Evolutionary conservation across 2,888 invertebrate genomes (phyloP).

Genomic region (Meta bourneti): DNA sequence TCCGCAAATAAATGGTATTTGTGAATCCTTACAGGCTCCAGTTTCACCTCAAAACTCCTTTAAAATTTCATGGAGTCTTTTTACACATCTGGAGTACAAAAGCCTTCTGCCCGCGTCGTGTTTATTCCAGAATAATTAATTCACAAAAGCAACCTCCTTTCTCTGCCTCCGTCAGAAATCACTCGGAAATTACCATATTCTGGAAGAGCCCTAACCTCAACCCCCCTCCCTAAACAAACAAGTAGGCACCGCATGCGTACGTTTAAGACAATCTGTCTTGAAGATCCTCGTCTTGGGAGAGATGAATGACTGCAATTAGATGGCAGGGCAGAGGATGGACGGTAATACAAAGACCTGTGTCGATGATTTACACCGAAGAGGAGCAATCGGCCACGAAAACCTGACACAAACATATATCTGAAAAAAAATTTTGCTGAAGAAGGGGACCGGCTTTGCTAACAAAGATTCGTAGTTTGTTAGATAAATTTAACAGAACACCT

Average conservation of each 20-base stretch:
- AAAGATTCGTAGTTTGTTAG: background rate
- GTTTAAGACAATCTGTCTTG: background rate
- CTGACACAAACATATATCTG: background rate
- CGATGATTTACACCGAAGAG: background rate
- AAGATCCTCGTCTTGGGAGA: background rate
- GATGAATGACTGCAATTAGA: slow-evolving; percentile 8
- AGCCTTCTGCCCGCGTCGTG: background rate
- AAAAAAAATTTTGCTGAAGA: background rate
- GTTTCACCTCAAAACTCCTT: slow-evolving; percentile 38
- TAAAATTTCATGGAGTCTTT: slow-evolving; percentile 1
- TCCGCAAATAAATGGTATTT: background rate
- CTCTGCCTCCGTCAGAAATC: background rate
- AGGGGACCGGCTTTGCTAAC: background rate
- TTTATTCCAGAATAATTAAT: slow-evolving; percentile 65
- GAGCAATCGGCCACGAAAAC: background rate
- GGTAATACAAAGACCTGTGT: background rate
- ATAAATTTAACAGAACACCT: too few species aligned
- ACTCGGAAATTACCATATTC: slow-evolving; percentile 56
- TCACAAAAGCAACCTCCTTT: slow-evolving; percentile 20
- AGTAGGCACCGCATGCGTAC: background rate
- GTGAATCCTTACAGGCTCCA: background rate
- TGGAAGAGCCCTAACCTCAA: background rate
- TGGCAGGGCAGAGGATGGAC: background rate
- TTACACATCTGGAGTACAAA: slow-evolving; percentile 33
- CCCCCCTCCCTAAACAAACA: slow-evolving; percentile 1